phyloP scores from a whole-genome alignment of 2,113 vertebrate genomes.

The Sus scrofa region T2T-Sscrofa CM000814.6:126510501-126511000 shows the following conservation, averaged over 20 bases:
- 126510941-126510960: too few species aligned
- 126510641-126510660: conserved; percentile 43
- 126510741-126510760: neutral
- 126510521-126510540: conserved; percentile 64
- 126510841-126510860: neutral
- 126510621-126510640: neutral
- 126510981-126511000: too few species aligned
- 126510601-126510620: conserved; percentile 57
- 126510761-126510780: conserved; percentile 16
- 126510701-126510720: neutral
- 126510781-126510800: conserved; percentile 44
- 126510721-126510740: neutral
- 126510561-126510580: conserved; percentile 67
- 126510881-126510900: neutral
- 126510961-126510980: too few species aligned
- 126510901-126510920: neutral
- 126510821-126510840: conserved; percentile 16
- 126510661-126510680: neutral
- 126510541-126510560: conserved; percentile 44
- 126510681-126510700: neutral
- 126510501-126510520: conserved; percentile 58
- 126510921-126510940: neutral
- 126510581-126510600: conserved; percentile 54
- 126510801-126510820: conserved; percentile 42
- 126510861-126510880: conserved; percentile 9